Evolutionary conservation across 2,797 vertebrate genomes (phyloP), one percentile per base, ranked within the genome.

Genomic region (Darevskia nairensis): DNA sequence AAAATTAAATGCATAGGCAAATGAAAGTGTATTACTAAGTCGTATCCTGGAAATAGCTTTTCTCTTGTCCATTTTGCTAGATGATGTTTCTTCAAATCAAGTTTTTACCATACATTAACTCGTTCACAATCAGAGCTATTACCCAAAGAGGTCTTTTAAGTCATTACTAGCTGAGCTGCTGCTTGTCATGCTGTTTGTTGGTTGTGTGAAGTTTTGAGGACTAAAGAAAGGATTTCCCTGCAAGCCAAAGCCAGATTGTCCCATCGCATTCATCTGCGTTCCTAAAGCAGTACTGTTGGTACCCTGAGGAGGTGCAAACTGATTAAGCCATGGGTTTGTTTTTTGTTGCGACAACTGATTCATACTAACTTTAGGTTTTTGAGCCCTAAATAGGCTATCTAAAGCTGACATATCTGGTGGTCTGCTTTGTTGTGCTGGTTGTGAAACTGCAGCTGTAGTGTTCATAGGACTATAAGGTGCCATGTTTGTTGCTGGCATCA

Each of bases 61-160:
- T 93, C 86, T 91, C 91, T 86, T 82, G 87, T 91, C 84, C 64
- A 82, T 75, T 93, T 91, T 92, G 90, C 87, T 89, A 87, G 1
- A 86, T 39, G 86, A 76, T 89, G 44, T 88, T 93, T 92, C 88
- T 90, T 84, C 91, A 94, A 93, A 91, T 92, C 93, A 93, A 84
- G 90, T 90, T 93, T 92, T 92, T 84, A 87, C 19, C 81, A 88
- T 93, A 94, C 32, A 95, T 93, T 94, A 96, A 94, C 92, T 96
- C 93, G 94, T 93, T 91, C 94, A 95, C 90, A 92, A 96, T 93
- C 95, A 95, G 90, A 95, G 95, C 80, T 61, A 86, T 97, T 97
- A 99, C 89, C 99, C 99, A 83, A 99, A 99, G 86, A 99, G 98
- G 96, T 99, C 99, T 96, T 99, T 99, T 92, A 99, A 97, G 93